Evolutionary conservation across 2,113 vertebrate genomes (phyloP).

Genomic region (Varanus komodoensis): DNA sequence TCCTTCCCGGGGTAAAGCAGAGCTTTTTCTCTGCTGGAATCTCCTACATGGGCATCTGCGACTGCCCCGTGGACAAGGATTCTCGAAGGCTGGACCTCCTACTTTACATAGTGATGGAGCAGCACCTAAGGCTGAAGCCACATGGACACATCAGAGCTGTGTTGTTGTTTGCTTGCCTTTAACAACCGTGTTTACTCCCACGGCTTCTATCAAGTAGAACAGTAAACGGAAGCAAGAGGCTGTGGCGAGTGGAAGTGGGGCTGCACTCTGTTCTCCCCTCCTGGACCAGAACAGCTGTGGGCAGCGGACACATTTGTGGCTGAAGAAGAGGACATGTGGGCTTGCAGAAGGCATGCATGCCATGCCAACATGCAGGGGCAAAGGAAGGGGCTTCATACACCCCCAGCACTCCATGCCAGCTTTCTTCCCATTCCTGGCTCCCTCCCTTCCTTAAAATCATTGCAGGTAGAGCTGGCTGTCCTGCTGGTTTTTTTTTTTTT

Average conservation of each 20-base stretch:
- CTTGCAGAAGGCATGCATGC: no score
- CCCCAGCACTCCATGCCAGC: no score
- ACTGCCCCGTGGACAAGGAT: background rate
- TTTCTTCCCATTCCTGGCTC: no score
- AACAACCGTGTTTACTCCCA: background rate
- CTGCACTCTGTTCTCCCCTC: no score
- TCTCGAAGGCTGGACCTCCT: background rate
- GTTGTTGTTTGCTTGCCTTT: background rate
- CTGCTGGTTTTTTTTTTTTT: no score
- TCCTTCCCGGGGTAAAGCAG: background rate
- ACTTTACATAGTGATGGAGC: background rate
- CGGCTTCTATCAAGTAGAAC: background rate
- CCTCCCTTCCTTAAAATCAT: no score
- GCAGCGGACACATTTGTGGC: no score
- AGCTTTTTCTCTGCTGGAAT: constrained; percentile 9
- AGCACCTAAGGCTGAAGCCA: background rate
- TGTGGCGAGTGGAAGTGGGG: background rate
- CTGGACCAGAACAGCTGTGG: no score
- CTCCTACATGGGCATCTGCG: constrained; percentile 22
- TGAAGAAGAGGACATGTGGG: no score
- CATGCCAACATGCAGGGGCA: no score
- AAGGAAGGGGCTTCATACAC: no score
- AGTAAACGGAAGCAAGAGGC: background rate
- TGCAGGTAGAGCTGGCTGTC: no score
- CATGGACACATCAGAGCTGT: background rate